A percentile compares a stretch with the other conserved stretches of the same genome.
These are phyloP conservation scores for Megaceryle alcyon DNA, from an alignment of 2,797 vertebrate genomes.

Conservation along the genomic window DNA sequence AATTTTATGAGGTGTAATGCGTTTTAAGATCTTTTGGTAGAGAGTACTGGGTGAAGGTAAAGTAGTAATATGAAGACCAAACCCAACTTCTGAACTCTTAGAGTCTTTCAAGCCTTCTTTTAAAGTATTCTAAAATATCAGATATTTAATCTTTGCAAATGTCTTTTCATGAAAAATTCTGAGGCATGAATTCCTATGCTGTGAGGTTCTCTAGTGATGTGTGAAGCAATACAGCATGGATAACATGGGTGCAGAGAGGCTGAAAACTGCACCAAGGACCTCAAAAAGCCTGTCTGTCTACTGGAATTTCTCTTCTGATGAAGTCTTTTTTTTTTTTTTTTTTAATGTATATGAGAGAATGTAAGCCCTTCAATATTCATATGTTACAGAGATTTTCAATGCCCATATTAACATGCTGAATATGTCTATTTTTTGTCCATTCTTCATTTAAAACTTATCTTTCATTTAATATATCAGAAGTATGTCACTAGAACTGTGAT, in stretches of 20 bases:
- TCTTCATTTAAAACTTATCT: not conserved
- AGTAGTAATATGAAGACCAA: not conserved
- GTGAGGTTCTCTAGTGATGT: not conserved
- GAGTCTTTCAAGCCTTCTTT: not conserved
- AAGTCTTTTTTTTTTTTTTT: not conserved
- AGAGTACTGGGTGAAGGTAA: not conserved
- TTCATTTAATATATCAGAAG: not conserved
- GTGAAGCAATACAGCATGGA: not conserved
- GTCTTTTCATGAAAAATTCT: not conserved
- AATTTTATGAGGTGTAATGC: not conserved
- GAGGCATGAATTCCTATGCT: not conserved
- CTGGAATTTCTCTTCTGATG: not conserved
- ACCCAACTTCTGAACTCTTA: not conserved
- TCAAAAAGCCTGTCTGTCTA: not conserved
- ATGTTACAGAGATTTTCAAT: not conserved
- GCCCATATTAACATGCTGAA: rapidly evolving
- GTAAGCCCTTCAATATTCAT: not conserved
- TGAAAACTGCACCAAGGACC: not conserved
- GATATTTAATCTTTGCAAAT: not conserved
- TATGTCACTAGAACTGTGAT: not conserved
- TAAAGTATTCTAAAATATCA: not conserved
- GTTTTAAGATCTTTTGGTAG: not conserved
- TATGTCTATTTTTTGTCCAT: not conserved
- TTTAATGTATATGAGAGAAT: not conserved
- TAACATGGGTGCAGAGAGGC: not conserved